A percentile compares a stretch with the other conserved stretches of the same genome.
Conservation (phyloP, 1,140 invertebrate species). For the Tetramorium alpestre region DNA sequence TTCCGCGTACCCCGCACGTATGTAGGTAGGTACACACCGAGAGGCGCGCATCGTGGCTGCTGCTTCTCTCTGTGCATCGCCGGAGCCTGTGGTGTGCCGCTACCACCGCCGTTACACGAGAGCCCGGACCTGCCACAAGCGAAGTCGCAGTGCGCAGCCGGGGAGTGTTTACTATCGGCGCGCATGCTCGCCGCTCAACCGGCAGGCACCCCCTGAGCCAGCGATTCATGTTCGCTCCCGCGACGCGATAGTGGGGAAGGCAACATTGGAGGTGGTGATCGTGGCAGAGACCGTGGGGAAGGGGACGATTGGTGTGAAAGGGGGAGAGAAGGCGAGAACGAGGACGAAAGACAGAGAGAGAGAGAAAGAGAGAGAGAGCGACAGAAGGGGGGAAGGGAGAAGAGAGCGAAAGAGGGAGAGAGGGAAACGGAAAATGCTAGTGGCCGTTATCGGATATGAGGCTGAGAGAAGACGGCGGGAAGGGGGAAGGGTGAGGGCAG, state of each 20-base stretch:
- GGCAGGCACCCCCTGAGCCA: constrained; percentile 58
- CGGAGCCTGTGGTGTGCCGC: constrained; percentile 49
- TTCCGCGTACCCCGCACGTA: constrained; percentile 39
- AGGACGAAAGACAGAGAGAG: constrained; percentile 24
- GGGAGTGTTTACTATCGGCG: constrained; percentile 83
- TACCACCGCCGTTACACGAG: constrained; percentile 32
- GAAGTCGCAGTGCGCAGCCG: constrained; percentile 81
- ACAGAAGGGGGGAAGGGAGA: neutral
- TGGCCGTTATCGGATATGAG: constrained; percentile 6
- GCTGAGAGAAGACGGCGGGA: constrained; percentile 39
- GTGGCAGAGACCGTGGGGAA: constrained; percentile 50
- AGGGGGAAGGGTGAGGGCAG: constrained; percentile 24
- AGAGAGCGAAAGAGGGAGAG: constrained; percentile 32
- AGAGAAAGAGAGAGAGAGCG: constrained; percentile 25
- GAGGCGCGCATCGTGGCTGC: constrained; percentile 23
- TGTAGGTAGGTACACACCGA: constrained; percentile 21
- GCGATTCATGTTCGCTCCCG: constrained; percentile 62
- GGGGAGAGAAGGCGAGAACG: constrained; percentile 2
- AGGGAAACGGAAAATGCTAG: constrained; percentile 16
- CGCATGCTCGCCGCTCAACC: constrained; percentile 78
- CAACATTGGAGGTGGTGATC: constrained; percentile 52
- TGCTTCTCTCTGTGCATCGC: constrained; percentile 29
- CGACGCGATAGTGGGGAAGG: constrained; percentile 18
- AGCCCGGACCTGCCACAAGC: constrained; percentile 84
- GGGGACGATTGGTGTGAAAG: constrained; percentile 34